Conservation (phyloP, 2,888 invertebrate species). For the Drosophila austrosaltans region DNA sequence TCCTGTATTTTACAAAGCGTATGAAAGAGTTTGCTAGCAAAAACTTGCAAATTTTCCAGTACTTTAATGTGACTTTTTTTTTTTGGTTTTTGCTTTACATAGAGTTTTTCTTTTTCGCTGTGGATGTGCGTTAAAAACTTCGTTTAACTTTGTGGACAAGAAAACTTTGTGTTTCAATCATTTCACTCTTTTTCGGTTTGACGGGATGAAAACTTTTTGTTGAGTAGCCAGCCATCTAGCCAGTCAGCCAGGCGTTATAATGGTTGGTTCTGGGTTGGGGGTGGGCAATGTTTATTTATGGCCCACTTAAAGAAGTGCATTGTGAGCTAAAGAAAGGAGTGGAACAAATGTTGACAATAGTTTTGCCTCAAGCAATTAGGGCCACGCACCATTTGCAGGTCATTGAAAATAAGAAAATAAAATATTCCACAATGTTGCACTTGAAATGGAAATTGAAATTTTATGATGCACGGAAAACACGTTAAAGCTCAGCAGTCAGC, state of each 20-base stretch:
- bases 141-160: slow-evolving; percentile 50
- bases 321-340: slow-evolving; percentile 5
- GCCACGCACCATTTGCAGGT: slow-evolving; percentile 45
- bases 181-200: slow-evolving; percentile 37
- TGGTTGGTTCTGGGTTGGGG: slow-evolving; percentile 17
- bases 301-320: slow-evolving; percentile 39
- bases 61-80: slow-evolving; percentile 25
- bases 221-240: slow-evolving; percentile 12
- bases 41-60: not conserved
- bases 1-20: slow-evolving; percentile 11
- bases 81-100: slow-evolving; percentile 22
- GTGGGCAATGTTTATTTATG: slow-evolving; percentile 55
- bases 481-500: slow-evolving; percentile 24
- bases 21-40: slow-evolving; percentile 1
- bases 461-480: slow-evolving; percentile 19
- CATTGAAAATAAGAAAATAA: slow-evolving; percentile 44
- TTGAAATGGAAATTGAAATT: slow-evolving; percentile 47
- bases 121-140: slow-evolving; percentile 49
- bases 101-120: slow-evolving; percentile 15
- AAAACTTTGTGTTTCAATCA: slow-evolving; percentile 62
- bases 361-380: slow-evolving; percentile 54
- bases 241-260: slow-evolving; percentile 14
- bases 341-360: slow-evolving; percentile 45
- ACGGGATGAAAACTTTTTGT: slow-evolving; percentile 18
- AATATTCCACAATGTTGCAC: slow-evolving; percentile 37